Base-by-base conservation (phyloP, 2,888 invertebrate species). In the Caenorhabditis angaria region DNA sequence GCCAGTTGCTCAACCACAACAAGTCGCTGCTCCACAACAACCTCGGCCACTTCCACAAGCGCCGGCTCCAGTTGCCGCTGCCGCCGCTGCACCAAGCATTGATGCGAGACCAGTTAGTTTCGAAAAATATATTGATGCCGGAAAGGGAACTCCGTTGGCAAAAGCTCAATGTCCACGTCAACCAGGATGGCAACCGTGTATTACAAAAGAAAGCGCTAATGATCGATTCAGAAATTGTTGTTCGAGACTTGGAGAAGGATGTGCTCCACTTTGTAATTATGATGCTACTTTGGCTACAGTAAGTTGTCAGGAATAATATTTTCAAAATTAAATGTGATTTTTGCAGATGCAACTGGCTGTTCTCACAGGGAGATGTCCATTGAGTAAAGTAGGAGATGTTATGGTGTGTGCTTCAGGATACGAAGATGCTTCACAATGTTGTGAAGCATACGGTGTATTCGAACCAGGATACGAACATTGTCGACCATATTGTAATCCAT, bases 401-500 rank as follows among this genome's bases (percentile, higher is more conserved):
- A 86, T 86, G 86, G 73, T 86, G 57, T 86, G 86, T 60, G 86
- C 85, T 29, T 85, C 83, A 12, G 85, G 85, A n/a, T 84, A 85
- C 68, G 77, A 86, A 68, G 86, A 86, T 53, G 86, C 85, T 25
- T 81, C 84, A 0, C 77, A 82, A 25, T 86, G 86, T 54, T 86
- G 86, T 63, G 77, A 82, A 65, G 86, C 85, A 0, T 84, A 86
- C 71, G 78, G 78, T 58, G 86, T 86, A 14, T 86, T 86, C 68
- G 86, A 86, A 59, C 80, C 85, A 27, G 86, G 86, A 50, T 86
- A 82, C 65, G 86, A 86, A 62, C 86, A 86, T 61, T 86, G 86
- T 61, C 81, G 84, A 29, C 86, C 86, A 28, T 86, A 86, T 65
- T 86, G 86, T 69, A 86, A 86, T 56, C 86, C 86, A 27, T 77